Conservation (phyloP, 2,113 vertebrate genomes). For the Caranx ignobilis region DNA sequence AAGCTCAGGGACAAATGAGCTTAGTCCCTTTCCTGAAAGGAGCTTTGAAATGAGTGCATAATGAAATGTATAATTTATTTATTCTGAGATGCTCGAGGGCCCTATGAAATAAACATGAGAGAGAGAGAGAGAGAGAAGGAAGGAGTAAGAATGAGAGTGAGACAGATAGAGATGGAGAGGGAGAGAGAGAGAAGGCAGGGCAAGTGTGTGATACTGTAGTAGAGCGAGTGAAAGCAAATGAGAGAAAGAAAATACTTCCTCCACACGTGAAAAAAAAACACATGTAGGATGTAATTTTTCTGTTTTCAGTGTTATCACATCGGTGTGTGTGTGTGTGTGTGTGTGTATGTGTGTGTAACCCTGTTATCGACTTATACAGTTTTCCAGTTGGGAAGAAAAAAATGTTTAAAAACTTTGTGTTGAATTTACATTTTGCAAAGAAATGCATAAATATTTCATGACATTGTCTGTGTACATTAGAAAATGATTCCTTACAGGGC, state of each 20-base stretch:
- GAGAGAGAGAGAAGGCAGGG: neutral
- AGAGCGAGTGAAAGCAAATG: slow-evolving; percentile 36
- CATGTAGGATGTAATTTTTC: slow-evolving; percentile 23
- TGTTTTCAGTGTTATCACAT: neutral
- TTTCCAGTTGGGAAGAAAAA: no score
- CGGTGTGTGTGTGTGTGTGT: neutral
- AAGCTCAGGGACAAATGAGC: slow-evolving; percentile 76
- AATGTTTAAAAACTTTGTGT: no score
- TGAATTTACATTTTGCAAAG: no score
- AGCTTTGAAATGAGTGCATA: slow-evolving; percentile 76
- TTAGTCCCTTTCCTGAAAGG: slow-evolving; percentile 74
- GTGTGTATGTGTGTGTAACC: no score
- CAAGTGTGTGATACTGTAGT: slow-evolving; percentile 20
- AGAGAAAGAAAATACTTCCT: slow-evolving; percentile 22
- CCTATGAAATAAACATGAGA: slow-evolving; percentile 83
- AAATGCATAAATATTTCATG: no score
- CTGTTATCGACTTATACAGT: no score
- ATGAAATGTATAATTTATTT: slow-evolving; percentile 85
- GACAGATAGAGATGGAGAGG: slow-evolving; percentile 31
- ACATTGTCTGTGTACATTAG: no score
- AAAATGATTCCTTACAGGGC: no score
- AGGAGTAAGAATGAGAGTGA: slow-evolving; percentile 28
- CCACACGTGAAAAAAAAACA: slow-evolving; percentile 15
- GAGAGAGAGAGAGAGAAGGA: neutral
- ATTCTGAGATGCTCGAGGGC: slow-evolving; percentile 75